Conservation (phyloP, 1,140 invertebrate genomes). For the Ceratosolen fusciceps region DNA sequence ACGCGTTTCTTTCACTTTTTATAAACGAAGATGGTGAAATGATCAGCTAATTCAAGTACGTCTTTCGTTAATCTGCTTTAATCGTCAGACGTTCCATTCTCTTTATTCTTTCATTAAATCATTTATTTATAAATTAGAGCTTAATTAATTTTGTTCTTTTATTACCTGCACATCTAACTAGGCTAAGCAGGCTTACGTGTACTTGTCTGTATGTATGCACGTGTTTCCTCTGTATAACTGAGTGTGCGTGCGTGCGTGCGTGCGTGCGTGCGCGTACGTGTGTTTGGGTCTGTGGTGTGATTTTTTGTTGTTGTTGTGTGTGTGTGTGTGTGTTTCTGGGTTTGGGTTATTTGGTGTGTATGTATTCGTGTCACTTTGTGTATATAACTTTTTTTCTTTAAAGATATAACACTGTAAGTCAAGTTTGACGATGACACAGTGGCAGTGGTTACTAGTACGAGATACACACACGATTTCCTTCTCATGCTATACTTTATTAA, state of each 20-base stretch:
- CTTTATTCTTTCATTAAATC: constrained; percentile 21
- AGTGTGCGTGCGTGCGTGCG: too few relatives aligned
- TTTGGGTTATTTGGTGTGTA: too few relatives aligned
- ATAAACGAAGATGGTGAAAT: constrained; percentile 28
- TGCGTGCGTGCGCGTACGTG: too few relatives aligned
- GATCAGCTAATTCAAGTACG: constrained; percentile 32
- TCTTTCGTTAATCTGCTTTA: constrained; percentile 13
- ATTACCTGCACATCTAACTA: constrained; percentile 46
- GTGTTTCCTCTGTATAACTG: too few relatives aligned
- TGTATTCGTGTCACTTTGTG: constrained; percentile 12
- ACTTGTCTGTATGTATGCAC: constrained; percentile 10
- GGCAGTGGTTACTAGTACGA: constrained; percentile 40
- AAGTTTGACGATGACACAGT: constrained; percentile 42
- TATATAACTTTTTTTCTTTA: constrained; percentile 21
- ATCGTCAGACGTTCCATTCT: background rate
- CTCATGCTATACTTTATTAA: constrained; percentile 18
- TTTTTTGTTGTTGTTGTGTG: too few relatives aligned
- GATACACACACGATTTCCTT: constrained; percentile 36
- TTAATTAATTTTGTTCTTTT: constrained; percentile 42
- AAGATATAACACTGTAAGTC: constrained; percentile 42
- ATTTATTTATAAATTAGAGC: constrained; percentile 45
- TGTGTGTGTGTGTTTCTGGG: too few relatives aligned
- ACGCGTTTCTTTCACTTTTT: constrained; percentile 48
- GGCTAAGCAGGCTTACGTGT: constrained; percentile 44
- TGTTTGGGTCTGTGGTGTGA: too few relatives aligned